These are phyloP conservation scores for Limnephilus rhombicus DNA, from an alignment of 2,888 invertebrate species.

Conservation along the genomic window DNA sequence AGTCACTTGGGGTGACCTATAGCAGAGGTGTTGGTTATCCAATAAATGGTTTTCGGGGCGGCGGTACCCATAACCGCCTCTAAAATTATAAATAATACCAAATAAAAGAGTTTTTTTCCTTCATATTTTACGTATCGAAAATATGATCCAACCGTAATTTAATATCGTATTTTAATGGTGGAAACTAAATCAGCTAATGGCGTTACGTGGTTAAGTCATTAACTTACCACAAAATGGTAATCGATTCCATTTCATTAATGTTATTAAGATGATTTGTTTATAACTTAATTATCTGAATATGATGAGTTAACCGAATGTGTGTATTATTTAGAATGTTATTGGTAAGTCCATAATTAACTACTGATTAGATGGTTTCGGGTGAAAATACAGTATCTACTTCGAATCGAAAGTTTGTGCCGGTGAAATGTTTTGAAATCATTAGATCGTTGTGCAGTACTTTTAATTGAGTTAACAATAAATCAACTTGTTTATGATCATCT, in stretches of 20 bases:
- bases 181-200: neutral
- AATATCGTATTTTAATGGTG: neutral
- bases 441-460: neutral
- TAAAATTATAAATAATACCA: neutral
- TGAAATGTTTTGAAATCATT: neutral
- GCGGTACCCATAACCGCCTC: no score
- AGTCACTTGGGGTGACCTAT: no score
- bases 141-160: neutral
- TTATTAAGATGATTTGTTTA: neutral
- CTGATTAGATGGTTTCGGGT: neutral
- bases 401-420: neutral
- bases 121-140: neutral
- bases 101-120: neutral
- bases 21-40: no score
- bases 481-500: neutral
- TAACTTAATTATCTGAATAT: neutral
- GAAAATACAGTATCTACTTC: neutral
- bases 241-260: slow-evolving; percentile 24
- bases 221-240: neutral
- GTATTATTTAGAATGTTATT: neutral
- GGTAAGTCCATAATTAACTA: neutral
- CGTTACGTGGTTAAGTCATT: neutral
- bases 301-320: neutral
- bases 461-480: neutral
- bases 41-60: no score